Percentiles rank a stretch among this genome's conserved stretches.
Conservation (phyloP, 2,797 vertebrate species). For the Hemitrygon akajei region DNA sequence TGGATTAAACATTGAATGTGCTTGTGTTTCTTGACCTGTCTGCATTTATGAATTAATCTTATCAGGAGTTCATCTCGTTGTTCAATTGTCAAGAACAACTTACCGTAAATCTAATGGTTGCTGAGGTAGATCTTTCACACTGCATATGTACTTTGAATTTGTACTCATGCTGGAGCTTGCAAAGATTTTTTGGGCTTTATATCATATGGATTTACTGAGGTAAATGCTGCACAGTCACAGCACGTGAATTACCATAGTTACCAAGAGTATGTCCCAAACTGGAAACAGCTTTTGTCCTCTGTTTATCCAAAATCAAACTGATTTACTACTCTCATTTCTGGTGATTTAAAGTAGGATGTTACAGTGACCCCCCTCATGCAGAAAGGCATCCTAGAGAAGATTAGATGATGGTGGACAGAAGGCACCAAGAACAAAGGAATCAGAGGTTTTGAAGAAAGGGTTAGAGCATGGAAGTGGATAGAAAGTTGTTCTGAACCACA, state of each 20-base stretch:
- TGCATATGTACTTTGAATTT: background rate
- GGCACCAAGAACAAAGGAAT: background rate
- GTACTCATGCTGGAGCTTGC: background rate
- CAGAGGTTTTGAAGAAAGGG: background rate
- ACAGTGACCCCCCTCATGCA: too few relatives aligned
- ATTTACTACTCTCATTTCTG: too few relatives aligned
- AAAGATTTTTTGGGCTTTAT: background rate
- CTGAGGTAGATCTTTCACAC: background rate
- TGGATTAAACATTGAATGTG: background rate
- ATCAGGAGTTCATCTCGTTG: background rate
- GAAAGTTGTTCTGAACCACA: background rate
- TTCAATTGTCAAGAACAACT: background rate
- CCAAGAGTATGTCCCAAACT: too few relatives aligned
- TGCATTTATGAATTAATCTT: background rate
- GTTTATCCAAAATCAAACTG: too few relatives aligned
- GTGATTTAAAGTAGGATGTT: too few relatives aligned
- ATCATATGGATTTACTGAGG: too few relatives aligned
- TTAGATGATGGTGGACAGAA: too few relatives aligned
- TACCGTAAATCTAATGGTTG: too few relatives aligned
- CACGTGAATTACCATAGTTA: too few relatives aligned
- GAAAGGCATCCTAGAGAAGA: too few relatives aligned
- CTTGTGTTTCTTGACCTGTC: background rate
- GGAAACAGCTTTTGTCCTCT: too few relatives aligned
- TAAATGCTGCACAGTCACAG: too few relatives aligned
- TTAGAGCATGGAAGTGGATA: background rate